Evolutionary conservation across 2,797 vertebrate genomes (phyloP), one percentile per base, ranked within the genome.

Genomic region (Pogonophryne albipinna): DNA sequence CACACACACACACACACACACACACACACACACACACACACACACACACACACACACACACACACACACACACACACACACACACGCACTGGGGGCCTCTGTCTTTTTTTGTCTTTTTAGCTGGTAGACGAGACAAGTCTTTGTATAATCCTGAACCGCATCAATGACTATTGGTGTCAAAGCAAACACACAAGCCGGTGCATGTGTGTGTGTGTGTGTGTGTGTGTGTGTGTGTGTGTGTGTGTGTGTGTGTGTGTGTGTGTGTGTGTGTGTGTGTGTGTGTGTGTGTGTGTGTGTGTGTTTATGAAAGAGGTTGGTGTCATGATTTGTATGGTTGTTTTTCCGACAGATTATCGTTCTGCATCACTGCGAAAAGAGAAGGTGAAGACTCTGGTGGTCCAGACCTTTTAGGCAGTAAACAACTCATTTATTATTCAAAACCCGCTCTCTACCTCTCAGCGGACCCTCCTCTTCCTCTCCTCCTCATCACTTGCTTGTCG

Each of bases 401-500:
- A 71, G 79, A 80, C 62, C 75, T 81, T 66, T 84, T 38, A 76
- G 63, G 73, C 74, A 10, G 71, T 63, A 79, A 86, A 84, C 78
- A 84, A 23, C 59, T 83, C 64, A 74, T 85, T 71, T 66, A 84
- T 85, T 84, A 87, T 89, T 86, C 77, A 76, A 3, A 65, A n/a
- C 27, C 0, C 45, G 49, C 42, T 53, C 47, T 34, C 47, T n/a
- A 31, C 13, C 56, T 66, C 51, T 55, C 1, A 20, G 31, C 23
- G 23, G 16, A 45, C 14, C 55, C 63, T 42, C 19, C 31, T 38
- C 34, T 38, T 9, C 34, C 8, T 38, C 3, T 4, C 51, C 10
- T 65, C 53, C 44, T 67, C 74, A 10, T 71, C 52, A 20, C 17
- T 71, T 42, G 41, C 53, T 71, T 51, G 56, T 41, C 2, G 10